Conservation (phyloP, 2,113 vertebrate genomes). For the Ranitomeya imitator region DNA sequence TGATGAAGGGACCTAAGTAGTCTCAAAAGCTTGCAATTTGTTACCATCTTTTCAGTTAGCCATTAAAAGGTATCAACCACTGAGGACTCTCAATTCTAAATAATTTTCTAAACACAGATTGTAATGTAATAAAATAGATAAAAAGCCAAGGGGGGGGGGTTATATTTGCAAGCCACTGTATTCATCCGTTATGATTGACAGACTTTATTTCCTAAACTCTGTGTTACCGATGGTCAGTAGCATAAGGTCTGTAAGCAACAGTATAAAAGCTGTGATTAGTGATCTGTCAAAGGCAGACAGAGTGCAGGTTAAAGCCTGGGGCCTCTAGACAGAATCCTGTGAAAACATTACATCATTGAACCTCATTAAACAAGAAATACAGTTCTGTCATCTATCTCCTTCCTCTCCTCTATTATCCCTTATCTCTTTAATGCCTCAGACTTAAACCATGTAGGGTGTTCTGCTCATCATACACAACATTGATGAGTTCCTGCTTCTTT, state of each 20-base stretch:
- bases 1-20: too few relatives aligned
- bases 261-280: constrained; percentile 35
- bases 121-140: too few relatives aligned
- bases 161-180: neutral
- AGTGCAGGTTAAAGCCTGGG: neutral
- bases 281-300: constrained; percentile 29
- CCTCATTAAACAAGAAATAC: constrained; percentile 48
- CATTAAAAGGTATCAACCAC: too few relatives aligned
- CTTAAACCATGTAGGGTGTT: neutral
- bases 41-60: too few relatives aligned
- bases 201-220: neutral
- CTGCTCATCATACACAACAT: neutral
- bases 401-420: constrained; percentile 30
- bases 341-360: constrained; percentile 37
- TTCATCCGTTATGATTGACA: neutral
- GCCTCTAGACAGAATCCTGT: constrained; percentile 14
- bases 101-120: too few relatives aligned
- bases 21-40: too few relatives aligned
- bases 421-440: neutral
- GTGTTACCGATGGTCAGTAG: neutral
- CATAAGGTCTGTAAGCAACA: neutral
- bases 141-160: too few relatives aligned
- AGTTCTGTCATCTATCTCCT: constrained; percentile 33
- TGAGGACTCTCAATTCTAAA: too few relatives aligned
- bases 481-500: neutral